Evolutionary conservation across 2,113 vertebrate genomes (phyloP).

Genomic region (Zapus hudsonius): DNA sequence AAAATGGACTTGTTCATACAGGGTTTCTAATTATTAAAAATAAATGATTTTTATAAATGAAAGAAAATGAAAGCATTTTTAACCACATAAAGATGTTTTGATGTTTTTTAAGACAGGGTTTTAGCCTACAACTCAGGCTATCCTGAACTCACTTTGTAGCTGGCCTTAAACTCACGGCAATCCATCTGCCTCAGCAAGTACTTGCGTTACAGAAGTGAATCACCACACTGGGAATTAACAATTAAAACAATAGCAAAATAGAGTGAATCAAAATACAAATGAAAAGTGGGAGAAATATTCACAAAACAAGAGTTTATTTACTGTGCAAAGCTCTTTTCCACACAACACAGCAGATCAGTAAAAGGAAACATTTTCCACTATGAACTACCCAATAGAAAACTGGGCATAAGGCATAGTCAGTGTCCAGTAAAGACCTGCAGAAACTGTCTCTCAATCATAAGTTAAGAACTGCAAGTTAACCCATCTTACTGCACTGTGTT

Average conservation of each 20-base stretch:
- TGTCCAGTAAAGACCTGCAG: not conserved
- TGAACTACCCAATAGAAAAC: not conserved
- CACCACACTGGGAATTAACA: not conserved
- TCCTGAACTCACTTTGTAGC: too few species aligned
- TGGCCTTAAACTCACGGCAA: too few species aligned
- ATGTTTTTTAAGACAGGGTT: not conserved
- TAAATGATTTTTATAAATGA: too few species aligned
- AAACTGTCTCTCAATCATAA: not conserved
- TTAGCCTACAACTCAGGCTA: too few species aligned
- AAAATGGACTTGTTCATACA: too few species aligned
- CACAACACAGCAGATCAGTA: too few species aligned
- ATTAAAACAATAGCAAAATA: not conserved
- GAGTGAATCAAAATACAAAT: not conserved
- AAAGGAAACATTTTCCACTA: not conserved
- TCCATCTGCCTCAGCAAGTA: too few species aligned
- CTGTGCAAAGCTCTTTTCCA: not conserved
- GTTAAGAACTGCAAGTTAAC: not conserved
- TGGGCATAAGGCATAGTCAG: not conserved
- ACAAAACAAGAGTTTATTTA: not conserved
- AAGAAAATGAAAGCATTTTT: not conserved
- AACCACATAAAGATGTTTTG: not conserved
- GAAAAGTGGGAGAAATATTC: not conserved
- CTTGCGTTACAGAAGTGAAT: too few species aligned
- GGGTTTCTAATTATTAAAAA: too few species aligned
- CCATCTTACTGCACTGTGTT: not conserved